Evolutionary conservation across 1,140 invertebrate species (phyloP), one percentile per base, ranked within the genome.

Genomic region (Drosophila busckii): DNA sequence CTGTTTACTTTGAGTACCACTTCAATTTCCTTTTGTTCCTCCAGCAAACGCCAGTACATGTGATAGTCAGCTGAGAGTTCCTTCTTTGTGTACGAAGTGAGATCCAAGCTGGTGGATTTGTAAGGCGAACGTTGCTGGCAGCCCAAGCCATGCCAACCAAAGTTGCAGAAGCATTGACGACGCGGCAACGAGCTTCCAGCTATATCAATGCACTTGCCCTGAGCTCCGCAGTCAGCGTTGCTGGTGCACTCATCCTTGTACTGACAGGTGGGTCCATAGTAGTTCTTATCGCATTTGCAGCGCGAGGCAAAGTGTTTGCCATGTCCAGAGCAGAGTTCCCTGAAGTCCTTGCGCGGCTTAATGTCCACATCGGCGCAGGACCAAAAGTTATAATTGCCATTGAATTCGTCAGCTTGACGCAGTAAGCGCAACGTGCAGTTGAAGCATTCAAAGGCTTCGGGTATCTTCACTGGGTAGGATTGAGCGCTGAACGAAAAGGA

Each of bases 321-420:
- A 69, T 95, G 92, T 20, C 93, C 93, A 52, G 92, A 94, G 84
- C 96, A 98, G 10, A 91, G 91, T 87, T 96, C 94, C 53, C 92
- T 91, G 87, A 93, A 96, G 8, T 91, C 89, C 86, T 92, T 93
- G 89, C 91, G 89, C 42, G 87, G 75, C 41, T 90, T 91, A 61
- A 98, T 95, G 76, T 98, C 95, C 31, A 99, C 93, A 88, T 99
- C 97, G 1, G 97, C 94, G 80, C 97, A 99, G 0, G 95, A 97
- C 95, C 95, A 97, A 89, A 98, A 98, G 60, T 92, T 89, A 86
- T 97, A 98, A 63, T 89, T 91, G 6, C 89, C 88, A 1, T 93
- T 92, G 96, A 96, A 98, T 89, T 99, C 96, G 10, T 91, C 90
- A 0, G 97, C 97, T 87, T 98, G 94, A 0, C 96, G 89, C 5